Evolutionary conservation across 92 coral and sea anemone species (phyloP), one percentile per base, ranked within the genome.

Genomic region (Phenganax marumi): DNA sequence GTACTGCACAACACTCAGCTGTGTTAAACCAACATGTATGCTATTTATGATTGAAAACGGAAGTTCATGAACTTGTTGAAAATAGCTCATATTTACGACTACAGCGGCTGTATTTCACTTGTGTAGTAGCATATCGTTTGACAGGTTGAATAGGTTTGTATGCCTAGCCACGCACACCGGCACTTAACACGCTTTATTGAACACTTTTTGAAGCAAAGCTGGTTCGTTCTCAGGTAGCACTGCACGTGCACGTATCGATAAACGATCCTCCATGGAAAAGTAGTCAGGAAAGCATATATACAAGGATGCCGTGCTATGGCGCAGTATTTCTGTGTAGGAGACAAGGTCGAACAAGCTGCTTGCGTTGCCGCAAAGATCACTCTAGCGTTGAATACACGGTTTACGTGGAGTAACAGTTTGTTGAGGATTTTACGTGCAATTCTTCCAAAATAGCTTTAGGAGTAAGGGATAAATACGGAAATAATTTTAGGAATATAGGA

Each of bases 361-460:
- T 10, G 10, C 60, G n/a, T 10, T 54, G 60, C 60, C 10, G n/a
- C n/a, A 54, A 54, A 54, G 60, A 10, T 54, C n/a, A 54, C 60
- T 54, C 11, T 54, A 54, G 60, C n/a, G n/a, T 10, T 54, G 60
- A 10, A 54, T 54, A 54, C 10, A n/a, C n/a, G 60, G 60, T 10
- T 54, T 54, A 54, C 60, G 60, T 54, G 10, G 60, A n/a, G 60
- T 54, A 54, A 54, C 60, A 54, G 60, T 54, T 10, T 10, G 60
- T n/a, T 54, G 60, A 54, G 60, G 60, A 54, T 54, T 54, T 54
- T 54, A 54, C 60, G 60, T 54, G 11, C n/a, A n/a, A n/a, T n/a
- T n/a, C n/a, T n/a, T n/a, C n/a, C n/a, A n/a, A n/a, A n/a, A n/a
- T n/a, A n/a, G n/a, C n/a, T n/a, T n/a, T n/a, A n/a, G n/a, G n/a